phyloP scores from a whole-genome alignment of 2,888 invertebrate species.

The Xanthorhoe spadicearia region DNA sequence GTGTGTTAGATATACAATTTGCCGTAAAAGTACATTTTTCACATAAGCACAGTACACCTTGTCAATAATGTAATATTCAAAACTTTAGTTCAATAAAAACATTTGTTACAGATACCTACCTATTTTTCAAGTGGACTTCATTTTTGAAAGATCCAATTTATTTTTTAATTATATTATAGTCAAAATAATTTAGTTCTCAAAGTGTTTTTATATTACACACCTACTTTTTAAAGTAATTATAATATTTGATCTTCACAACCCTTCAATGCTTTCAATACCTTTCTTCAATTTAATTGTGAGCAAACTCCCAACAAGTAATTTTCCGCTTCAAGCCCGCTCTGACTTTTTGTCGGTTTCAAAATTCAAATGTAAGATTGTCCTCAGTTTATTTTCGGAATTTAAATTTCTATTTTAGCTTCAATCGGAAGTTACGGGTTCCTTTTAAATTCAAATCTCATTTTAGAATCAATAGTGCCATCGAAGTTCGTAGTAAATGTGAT shows the following conservation, averaged over 20 bases:
- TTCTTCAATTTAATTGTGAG: constrained; percentile 32
- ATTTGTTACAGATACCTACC: not conserved
- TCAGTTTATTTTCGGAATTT: constrained; percentile 33
- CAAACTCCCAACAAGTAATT: constrained; percentile 41
- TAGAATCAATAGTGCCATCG: not conserved
- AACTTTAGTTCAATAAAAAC: not conserved
- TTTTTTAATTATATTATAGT: not conserved
- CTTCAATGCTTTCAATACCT: constrained; percentile 23
- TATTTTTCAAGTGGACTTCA: too few relatives aligned
- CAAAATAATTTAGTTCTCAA: not conserved
- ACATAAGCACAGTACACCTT: too few relatives aligned
- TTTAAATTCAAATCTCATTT: constrained; percentile 11
- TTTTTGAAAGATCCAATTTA: too few relatives aligned
- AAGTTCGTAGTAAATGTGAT: not conserved
- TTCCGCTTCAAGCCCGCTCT: constrained; percentile 31
- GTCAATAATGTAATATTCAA: too few relatives aligned
- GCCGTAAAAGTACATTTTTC: too few relatives aligned
- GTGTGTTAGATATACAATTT: too few relatives aligned
- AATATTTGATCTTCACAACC: constrained; percentile 2
- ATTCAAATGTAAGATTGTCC: constrained; percentile 30
- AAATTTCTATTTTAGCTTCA: constrained; percentile 34
- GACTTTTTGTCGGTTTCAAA: constrained; percentile 31
- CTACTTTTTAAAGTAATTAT: not conserved
- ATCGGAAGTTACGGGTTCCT: constrained; percentile 14
- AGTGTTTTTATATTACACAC: not conserved